Evolutionary conservation across 2,888 invertebrate species (phyloP), one percentile per base, ranked within the genome.

Genomic region (Rhagonycha lutea): DNA sequence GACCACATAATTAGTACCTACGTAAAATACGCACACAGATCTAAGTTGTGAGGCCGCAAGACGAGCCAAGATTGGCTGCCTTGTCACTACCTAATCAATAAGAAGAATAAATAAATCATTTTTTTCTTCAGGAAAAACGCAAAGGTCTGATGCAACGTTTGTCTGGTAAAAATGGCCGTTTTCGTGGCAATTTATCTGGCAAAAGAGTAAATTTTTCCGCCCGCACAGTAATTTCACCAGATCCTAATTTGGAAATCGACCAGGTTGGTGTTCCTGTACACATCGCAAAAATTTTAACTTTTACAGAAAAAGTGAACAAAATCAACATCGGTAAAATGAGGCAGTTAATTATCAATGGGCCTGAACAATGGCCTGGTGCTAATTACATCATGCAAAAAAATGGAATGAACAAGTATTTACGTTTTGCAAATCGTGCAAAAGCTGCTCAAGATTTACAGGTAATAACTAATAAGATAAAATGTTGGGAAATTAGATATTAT

Each of bases 171-270:
- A 98, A 99, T 87, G 99, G 99, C 26, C 92, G 99, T 69, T 99
- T 99, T 89, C 93, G 99, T 70, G 98, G 98, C 8, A 99, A 99
- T 89, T 90, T 99, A 70, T 98, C 98, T 0, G 99, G 99, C 63
- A 99, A 99, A 88, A 92, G 99, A 83, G 99, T 99, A 2, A 98
- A 99, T 87, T 99, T 98, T 89, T 98, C 98, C 73, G 96, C 97
- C 72, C 92, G 99, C 83, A 99, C 99, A 68, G 99, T 99, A 70
- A 99, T 99, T 82, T 99, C 99, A 1, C 99, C 99, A 0, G 99
- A 99, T 89, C 99, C 99, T 1, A 99, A 99, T 89, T 90, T 99
- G 77, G 94, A 96, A 88, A 99, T 99, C 81, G 97, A 99, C 87
- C 97, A 99, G 91, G 97, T 99, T 18, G 99, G 98, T 7, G 98